A percentile compares a stretch with the other conserved stretches of the same genome.
phyloP scores from a whole-genome alignment of 1,140 invertebrate genomes.

The Laodelphax striatellus region DNA sequence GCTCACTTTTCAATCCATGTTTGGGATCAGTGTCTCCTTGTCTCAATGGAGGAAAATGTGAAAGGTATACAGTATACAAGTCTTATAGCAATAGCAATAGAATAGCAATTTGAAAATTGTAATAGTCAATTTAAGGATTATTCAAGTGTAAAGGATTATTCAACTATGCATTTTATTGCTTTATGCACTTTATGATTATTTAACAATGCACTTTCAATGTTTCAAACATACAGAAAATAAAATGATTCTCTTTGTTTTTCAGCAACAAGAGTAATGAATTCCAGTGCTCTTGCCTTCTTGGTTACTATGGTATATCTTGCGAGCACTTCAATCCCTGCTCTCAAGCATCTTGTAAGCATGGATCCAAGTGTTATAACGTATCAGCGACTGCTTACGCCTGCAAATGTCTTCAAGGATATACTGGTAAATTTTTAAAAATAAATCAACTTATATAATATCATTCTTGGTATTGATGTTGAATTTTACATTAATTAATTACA shows the following conservation, averaged over 20 bases:
- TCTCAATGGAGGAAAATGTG: conserved; percentile 68
- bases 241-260: conserved; percentile 36
- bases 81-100: too few species aligned
- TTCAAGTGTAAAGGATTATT: too few species aligned
- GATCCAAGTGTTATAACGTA: conserved; percentile 62
- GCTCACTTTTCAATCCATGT: conserved; percentile 31
- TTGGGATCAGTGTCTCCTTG: conserved; percentile 42
- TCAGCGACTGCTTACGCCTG: conserved; percentile 60
- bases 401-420: conserved; percentile 64
- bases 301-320: conserved; percentile 60
- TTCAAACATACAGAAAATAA: too few species aligned
- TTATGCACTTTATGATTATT: too few species aligned
- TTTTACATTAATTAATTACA: too few species aligned
- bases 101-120: too few species aligned
- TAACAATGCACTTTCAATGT: too few species aligned
- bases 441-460: too few species aligned
- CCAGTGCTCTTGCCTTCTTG: conserved; percentile 71
- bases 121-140: too few species aligned
- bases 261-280: conserved; percentile 67
- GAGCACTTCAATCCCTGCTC: conserved; percentile 42
- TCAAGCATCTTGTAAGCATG: conserved; percentile 70
- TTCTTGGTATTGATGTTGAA: too few species aligned
- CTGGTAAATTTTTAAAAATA: conserved; percentile 20
- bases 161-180: too few species aligned
- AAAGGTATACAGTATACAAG: too few species aligned